Evolutionary conservation across 2,797 vertebrate genomes (phyloP).

Genomic region (Apogon talboti): DNA sequence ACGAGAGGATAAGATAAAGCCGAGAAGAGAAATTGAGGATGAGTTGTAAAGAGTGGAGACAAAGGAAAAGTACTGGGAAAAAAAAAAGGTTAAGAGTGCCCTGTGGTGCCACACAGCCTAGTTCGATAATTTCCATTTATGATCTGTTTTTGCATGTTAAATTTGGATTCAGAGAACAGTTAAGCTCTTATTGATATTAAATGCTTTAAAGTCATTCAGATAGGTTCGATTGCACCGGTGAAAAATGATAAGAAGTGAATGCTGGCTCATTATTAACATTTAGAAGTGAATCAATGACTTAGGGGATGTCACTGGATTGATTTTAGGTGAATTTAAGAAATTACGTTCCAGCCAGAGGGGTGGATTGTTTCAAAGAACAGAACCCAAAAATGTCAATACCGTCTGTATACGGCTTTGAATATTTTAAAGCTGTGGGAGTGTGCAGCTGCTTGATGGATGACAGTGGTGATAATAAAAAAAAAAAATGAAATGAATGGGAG

Average conservation of each 20-base stretch:
- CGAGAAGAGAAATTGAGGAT: conserved; percentile 52
- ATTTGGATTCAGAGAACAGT: conserved; percentile 35
- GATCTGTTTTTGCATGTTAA: conserved; percentile 56
- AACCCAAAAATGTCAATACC: conserved; percentile 54
- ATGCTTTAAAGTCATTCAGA: conserved; percentile 28
- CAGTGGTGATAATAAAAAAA: conserved; percentile 62
- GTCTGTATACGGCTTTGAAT: conserved; percentile 45
- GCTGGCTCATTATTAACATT: conserved; percentile 53
- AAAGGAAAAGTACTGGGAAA: conserved; percentile 41
- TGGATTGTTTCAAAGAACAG: conserved; percentile 54
- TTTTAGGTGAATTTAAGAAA: conserved; percentile 56
- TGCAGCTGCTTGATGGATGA: conserved; percentile 64
- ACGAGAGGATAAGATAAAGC: conserved; percentile 54
- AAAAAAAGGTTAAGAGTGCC: conserved; percentile 55
- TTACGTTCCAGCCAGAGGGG: conserved; percentile 27
- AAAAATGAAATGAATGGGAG: conserved; percentile 67
- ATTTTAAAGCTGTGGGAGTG: conserved; percentile 43
- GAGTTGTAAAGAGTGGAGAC: conserved; percentile 63
- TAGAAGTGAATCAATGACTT: conserved; percentile 33
- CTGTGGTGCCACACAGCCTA: conserved; percentile 27
- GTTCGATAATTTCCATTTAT: conserved; percentile 56
- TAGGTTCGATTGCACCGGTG: conserved; percentile 13
- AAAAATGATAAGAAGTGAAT: conserved; percentile 47
- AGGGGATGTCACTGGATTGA: conserved; percentile 55
- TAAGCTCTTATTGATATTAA: conserved; percentile 19